These are phyloP conservation scores for Coenonympha glycerion DNA, from an alignment of 2,888 invertebrate genomes.

Conservation along the genomic window DNA sequence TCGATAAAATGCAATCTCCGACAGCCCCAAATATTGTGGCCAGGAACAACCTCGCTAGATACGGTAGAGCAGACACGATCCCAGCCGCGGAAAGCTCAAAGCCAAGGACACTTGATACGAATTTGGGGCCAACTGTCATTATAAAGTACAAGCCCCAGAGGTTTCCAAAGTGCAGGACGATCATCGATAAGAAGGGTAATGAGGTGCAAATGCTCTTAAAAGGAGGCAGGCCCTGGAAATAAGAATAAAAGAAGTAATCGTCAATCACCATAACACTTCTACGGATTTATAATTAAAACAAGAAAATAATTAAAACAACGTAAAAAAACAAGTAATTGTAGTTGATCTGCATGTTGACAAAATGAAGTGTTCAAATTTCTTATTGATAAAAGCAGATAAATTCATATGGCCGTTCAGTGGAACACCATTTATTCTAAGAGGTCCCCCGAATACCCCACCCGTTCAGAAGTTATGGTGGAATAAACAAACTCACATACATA, in stretches of 20 bases:
- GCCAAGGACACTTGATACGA: conserved; percentile 82
- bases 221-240: conserved; percentile 79
- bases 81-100: conserved; percentile 84
- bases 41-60: conserved; percentile 80
- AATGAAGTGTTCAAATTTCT: no score
- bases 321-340: no score
- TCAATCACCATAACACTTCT: no score
- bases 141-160: conserved; percentile 85
- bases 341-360: no score
- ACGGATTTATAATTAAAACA: no score
- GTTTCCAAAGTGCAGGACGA: conserved; percentile 83
- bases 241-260: neutral
- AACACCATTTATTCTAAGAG: no score
- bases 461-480: no score
- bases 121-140: conserved; percentile 85
- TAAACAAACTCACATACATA: no score
- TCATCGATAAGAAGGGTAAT: conserved; percentile 80
- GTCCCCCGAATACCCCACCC: no score
- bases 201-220: conserved; percentile 78
- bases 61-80: conserved; percentile 81
- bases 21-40: conserved; percentile 83
- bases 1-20: conserved; percentile 77
- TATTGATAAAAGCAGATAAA: no score
- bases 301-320: no score
- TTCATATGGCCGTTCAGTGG: no score